These are phyloP conservation scores for Dorcus parallelipipedus DNA, from an alignment of 2,888 invertebrate genomes.

Conservation along the genomic window DNA sequence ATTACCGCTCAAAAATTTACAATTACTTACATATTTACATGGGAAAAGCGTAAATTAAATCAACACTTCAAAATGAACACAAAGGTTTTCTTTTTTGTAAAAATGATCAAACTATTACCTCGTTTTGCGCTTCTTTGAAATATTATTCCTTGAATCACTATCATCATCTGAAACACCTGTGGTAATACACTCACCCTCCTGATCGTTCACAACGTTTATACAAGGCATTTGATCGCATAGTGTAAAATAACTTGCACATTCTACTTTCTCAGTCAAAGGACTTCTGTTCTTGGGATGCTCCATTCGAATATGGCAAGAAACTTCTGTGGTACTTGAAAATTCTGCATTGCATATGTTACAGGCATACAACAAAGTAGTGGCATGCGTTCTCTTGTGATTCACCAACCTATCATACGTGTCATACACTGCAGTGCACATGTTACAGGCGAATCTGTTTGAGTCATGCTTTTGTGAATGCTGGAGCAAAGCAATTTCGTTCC, in stretches of 20 bases:
- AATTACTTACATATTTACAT: too few species aligned
- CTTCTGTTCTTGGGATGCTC: conserved; percentile 29
- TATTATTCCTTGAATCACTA: conserved; percentile 6
- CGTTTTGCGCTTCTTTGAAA: conserved; percentile 7
- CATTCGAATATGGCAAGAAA: conserved; percentile 35
- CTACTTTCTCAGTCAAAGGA: conserved; percentile 6
- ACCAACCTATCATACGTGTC: conserved; percentile 29
- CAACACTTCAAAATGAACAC: conserved; percentile 4
- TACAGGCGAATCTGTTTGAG: conserved; percentile 25
- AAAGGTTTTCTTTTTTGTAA: conserved; percentile 5
- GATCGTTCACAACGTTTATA: not conserved
- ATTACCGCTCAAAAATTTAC: too few species aligned
- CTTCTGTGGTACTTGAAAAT: conserved; percentile 38
- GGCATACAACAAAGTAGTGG: conserved; percentile 35
- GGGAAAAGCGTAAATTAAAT: too few species aligned
- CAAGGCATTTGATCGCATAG: not conserved
- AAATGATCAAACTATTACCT: conserved; percentile 1
- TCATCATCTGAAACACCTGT: not conserved
- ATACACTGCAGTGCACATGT: conserved; percentile 24
- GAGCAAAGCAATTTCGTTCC: conserved; percentile 22
- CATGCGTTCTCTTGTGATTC: conserved; percentile 31
- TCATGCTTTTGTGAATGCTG: conserved; percentile 27
- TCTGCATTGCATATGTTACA: conserved; percentile 42
- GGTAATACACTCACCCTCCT: too few species aligned
- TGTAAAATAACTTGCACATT: not conserved